phyloP scores from a whole-genome alignment of 2,797 vertebrate species.

The Notamacropus eugenii region DNA sequence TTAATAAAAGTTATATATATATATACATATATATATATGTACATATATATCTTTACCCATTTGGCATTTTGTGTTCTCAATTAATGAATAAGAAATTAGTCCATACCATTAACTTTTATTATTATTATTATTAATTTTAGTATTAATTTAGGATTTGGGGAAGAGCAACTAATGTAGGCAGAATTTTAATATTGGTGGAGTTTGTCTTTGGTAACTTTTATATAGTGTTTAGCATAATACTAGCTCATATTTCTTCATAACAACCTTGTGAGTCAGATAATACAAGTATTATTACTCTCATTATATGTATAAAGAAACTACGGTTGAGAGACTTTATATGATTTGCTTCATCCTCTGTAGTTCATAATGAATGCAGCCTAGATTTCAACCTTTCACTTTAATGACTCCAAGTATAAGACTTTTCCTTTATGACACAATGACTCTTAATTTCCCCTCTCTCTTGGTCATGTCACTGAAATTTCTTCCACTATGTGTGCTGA shows the following conservation, averaged over 20 bases:
- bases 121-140: neutral
- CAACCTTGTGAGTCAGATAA: neutral
- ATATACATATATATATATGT: too few relatives aligned
- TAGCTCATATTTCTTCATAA: neutral
- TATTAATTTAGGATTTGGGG: neutral
- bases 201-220: neutral
- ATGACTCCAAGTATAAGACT: neutral
- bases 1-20: neutral
- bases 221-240: neutral
- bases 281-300: neutral
- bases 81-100: neutral
- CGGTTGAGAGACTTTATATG: neutral
- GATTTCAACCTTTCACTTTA: neutral
- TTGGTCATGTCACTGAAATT: neutral
- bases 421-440: neutral
- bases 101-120: neutral
- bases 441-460: neutral
- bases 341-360: neutral
- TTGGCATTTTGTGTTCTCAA: constrained; percentile 23
- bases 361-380: neutral
- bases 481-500: neutral
- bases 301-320: neutral
- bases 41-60: neutral
- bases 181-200: neutral
- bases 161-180: neutral